Evolutionary conservation across 2,888 invertebrate species (phyloP), one percentile per base, ranked within the genome.

Genomic region (Nasonia oneida): DNA sequence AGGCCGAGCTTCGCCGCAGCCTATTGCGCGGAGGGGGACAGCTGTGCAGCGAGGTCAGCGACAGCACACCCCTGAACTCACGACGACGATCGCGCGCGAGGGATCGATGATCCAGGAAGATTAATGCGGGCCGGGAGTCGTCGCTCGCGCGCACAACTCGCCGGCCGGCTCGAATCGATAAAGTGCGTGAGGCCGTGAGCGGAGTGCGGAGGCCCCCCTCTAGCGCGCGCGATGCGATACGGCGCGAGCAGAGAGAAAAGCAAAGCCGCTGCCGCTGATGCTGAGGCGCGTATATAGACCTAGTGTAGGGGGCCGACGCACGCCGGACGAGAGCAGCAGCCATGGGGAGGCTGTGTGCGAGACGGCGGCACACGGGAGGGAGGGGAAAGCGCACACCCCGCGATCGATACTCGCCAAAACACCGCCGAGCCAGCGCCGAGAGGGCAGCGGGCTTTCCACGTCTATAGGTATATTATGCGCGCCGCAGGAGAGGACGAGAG

Each of bases 351-450:
- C 33, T 77, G 67, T 18, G 23, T 18, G 50, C 64, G 74, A 74
- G 83, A 83, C 77, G 81, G 71, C 79, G 77, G 75, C 71, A 79
- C 57, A 39, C n/a, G n/a, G 39, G 61, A 29, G 2, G 64, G 33
- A 23, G 64, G 33, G 29, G 64, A 33, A 23, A 53, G 29, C 47
- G 64, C 75, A 29, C 78, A 50, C 47, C 74, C 3, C 50, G 37
- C 81, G 86, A 82, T 81, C 76, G 80, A 84, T 84, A 84, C 75
- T 80, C 67, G 80, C 75, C 67, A 53, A 71, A 57, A 76, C 75
- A 82, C 78, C 77, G 83, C 39, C 37, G 37, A 37, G 37, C 37
- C 37, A 37, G 64, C n/a, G 61, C 15, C 57, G 42, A 76, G 29
- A 47, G 47, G 29, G 83, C 33, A 15, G 70, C 29, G 8, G 37